A percentile compares a stretch with the other conserved stretches of the same genome.
phyloP scores from a whole-genome alignment of 2,888 invertebrate species.

The Perithous albicinctus region DNA sequence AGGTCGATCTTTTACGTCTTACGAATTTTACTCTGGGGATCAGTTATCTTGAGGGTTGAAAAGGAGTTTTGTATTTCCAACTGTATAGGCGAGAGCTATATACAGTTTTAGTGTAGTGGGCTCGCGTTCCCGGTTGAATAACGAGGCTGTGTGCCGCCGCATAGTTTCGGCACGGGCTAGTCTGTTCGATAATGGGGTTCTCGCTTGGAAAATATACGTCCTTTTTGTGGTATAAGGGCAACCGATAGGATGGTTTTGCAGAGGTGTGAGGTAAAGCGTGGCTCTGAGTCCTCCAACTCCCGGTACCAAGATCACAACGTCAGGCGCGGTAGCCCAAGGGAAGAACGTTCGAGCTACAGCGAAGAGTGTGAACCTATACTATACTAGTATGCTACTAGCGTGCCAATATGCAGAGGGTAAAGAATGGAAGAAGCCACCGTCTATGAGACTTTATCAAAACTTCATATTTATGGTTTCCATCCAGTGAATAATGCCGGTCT shows the following conservation, averaged over 20 bases:
- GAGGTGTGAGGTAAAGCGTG: constrained; percentile 8
- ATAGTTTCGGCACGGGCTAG: constrained; percentile 52
- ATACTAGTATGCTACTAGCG: neutral
- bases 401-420: constrained; percentile 1
- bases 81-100: constrained; percentile 5
- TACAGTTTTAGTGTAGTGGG: neutral
- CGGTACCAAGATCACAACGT: constrained; percentile 64
- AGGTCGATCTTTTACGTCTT: constrained; percentile 1
- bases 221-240: constrained; percentile 33
- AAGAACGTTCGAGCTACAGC: constrained; percentile 48
- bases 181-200: constrained; percentile 59
- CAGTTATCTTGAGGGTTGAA: constrained; percentile 14
- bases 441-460: constrained; percentile 74
- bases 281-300: constrained; percentile 8
- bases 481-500: constrained; percentile 68
- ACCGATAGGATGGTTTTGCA: constrained; percentile 38
- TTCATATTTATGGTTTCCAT: constrained; percentile 73
- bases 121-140: constrained; percentile 42
- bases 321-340: constrained; percentile 59
- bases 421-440: constrained; percentile 41
- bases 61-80: constrained; percentile 38
- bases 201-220: constrained; percentile 55
- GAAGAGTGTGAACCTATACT: constrained; percentile 13
- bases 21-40: constrained; percentile 21
- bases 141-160: constrained; percentile 51